Conservation (phyloP, 2,797 vertebrate genomes). For the Choloepus didactylus region DNA sequence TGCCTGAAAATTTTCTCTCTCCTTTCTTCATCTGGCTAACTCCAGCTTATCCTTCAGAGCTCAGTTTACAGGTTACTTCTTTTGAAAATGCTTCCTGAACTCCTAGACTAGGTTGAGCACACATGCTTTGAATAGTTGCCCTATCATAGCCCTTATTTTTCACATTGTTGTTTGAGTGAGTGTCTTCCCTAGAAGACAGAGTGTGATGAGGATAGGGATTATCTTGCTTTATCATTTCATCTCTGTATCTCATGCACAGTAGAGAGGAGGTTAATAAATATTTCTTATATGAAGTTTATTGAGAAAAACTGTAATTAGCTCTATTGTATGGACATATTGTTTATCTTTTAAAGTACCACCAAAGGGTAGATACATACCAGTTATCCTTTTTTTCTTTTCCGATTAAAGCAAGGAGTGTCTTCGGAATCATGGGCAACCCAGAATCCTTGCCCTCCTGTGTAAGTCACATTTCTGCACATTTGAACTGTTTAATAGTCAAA, state of each 20-base stretch:
- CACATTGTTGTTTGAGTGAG: not conserved
- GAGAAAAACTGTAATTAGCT: slow-evolving; percentile 15
- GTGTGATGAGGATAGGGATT: not conserved
- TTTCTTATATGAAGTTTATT: slow-evolving; percentile 14
- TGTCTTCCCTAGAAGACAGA: not conserved
- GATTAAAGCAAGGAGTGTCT: slow-evolving; percentile 84
- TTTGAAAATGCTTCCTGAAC: not conserved
- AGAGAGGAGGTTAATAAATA: not conserved
- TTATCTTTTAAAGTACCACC: slow-evolving; percentile 24
- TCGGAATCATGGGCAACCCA: slow-evolving; percentile 63
- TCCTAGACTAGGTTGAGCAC: not conserved
- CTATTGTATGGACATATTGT: not conserved
- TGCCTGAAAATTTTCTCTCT: not conserved
- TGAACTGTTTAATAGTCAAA: not conserved
- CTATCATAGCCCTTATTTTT: not conserved
- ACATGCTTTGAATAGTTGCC: not conserved
- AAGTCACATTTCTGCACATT: slow-evolving; percentile 81
- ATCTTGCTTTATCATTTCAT: not conserved
- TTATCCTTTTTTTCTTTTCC: slow-evolving; percentile 32
- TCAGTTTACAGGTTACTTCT: not conserved
- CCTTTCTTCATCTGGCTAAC: not conserved
- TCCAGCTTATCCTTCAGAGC: not conserved
- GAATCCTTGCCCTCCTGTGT: slow-evolving; percentile 85
- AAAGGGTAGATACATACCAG: not conserved
- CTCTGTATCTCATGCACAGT: not conserved